phyloP scores from a whole-genome alignment of 2,113 vertebrate genomes.

The Pungitius pungitius region DNA sequence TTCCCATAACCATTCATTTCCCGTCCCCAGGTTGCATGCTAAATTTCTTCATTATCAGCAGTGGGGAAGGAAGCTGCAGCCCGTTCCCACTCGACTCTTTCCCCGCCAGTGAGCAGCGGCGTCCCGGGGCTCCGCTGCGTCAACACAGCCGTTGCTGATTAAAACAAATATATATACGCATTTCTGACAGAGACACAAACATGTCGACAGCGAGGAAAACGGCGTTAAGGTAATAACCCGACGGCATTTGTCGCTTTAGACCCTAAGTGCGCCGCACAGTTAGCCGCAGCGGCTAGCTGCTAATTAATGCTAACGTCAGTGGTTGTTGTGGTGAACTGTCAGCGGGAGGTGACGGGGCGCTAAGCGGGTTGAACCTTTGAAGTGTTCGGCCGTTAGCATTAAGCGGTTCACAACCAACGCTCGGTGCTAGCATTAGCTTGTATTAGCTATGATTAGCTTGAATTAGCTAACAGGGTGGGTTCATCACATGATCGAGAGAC shows the following conservation, averaged over 20 bases:
- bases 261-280: not conserved
- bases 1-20: not conserved
- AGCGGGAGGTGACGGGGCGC: not conserved
- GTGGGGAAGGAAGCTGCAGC: constrained; percentile 44
- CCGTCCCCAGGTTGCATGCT: constrained; percentile 1
- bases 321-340: not conserved
- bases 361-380: not conserved
- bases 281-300: not conserved
- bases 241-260: too few relatives aligned
- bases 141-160: not conserved
- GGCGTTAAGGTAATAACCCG: constrained; percentile 54
- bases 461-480: constrained; percentile 13
- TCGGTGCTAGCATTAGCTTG: too few relatives aligned
- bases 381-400: not conserved
- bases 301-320: not conserved
- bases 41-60: constrained; percentile 29
- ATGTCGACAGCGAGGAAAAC: constrained; percentile 37
- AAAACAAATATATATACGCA: not conserved
- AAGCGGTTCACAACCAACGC: too few relatives aligned
- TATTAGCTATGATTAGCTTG: too few relatives aligned
- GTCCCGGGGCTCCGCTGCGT: constrained; percentile 9
- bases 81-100: not conserved
- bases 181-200: constrained; percentile 31
- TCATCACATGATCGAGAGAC: constrained; percentile 25
- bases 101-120: constrained; percentile 6